These are phyloP conservation scores for Silurus lanzhouensis DNA, from an alignment of 2,797 vertebrate genomes.

Conservation along the genomic window DNA sequence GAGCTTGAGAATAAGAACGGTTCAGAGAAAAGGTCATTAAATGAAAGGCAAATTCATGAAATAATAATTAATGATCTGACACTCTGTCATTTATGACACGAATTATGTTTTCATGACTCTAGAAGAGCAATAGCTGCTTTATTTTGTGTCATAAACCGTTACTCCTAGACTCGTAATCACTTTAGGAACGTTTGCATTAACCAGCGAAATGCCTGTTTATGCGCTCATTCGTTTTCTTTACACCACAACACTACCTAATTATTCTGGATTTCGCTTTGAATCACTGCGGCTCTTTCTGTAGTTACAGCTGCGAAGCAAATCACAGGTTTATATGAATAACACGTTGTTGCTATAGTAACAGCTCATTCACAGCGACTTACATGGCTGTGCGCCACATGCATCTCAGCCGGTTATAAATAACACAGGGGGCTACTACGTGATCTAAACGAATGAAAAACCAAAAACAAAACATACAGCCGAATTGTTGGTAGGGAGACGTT, in stretches of 20 bases:
- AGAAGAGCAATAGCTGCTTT: not conserved
- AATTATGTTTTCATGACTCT: not conserved
- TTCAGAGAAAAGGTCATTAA: not conserved
- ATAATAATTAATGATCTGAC: conserved; percentile 5
- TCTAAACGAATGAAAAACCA: not conserved
- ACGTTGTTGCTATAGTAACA: conserved; percentile 26
- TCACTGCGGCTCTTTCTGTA: not conserved
- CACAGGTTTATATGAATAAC: conserved; percentile 25
- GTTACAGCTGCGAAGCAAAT: not conserved
- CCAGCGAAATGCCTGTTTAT: not conserved
- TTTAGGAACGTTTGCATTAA: not conserved
- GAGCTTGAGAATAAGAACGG: not conserved
- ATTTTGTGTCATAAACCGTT: not conserved
- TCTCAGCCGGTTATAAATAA: not conserved
- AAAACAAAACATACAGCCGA: not conserved
- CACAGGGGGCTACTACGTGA: not conserved
- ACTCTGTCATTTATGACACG: not conserved
- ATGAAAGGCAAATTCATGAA: not conserved
- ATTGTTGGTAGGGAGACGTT: not conserved
- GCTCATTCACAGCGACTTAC: conserved; percentile 21
- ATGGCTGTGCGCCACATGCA: conserved; percentile 6
- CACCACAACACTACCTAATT: too few species aligned
- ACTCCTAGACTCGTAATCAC: not conserved
- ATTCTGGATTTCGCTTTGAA: not conserved
- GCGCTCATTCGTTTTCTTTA: not conserved